Base-by-base conservation (phyloP, 1,140 invertebrate species). In the Hyphantria cunea region DNA sequence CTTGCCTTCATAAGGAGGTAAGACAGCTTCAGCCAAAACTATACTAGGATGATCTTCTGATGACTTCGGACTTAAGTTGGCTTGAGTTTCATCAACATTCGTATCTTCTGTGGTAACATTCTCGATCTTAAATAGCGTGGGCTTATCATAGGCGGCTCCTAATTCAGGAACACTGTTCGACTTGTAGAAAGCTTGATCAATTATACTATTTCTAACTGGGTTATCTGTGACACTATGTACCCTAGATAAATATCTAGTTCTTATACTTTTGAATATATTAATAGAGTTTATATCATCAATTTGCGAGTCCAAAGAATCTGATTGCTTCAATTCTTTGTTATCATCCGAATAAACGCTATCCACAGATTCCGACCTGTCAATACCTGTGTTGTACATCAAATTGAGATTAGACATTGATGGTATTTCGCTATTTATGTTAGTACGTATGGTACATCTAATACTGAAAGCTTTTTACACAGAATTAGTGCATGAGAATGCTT, bases 311-410 rank as follows among this genome's bases (percentile, higher is more conserved):
- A 77, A 60, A 37, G 64, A 70, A 51, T 84, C 79, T 3, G 78
- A 69, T 55, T 76, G 70, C 59, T 78, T 74, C 2, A 66, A 74
- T 8, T 74, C 44, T 42, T 41, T 68, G 53, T 70, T 78, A 48
- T 84, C 82, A 60, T 84, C 78, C 13, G 74, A 83, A 76, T 66
- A 58, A 53, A 79, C 70, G 72, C 75, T 86, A 82, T 86, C 84
- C 74, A 78, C 66, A 62, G 86, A 83, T 67, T 80, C 78, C 64
- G 83, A 76, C 51, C 70, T 82, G 70, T 84, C 75, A 79, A 84
- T 59, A 90, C 88, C 88, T 90, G 86, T 84, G 75, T 81, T 72
- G 76, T 76, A 86, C 75, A 86, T 77, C 45, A 89, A 85, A 86
- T 74, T 65, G 59, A 63, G 39, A 89, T 89, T 90, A 88, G 84